These are phyloP conservation scores for Ochropleura leucogaster DNA, from an alignment of 2,888 invertebrate genomes.

Conservation along the genomic window DNA sequence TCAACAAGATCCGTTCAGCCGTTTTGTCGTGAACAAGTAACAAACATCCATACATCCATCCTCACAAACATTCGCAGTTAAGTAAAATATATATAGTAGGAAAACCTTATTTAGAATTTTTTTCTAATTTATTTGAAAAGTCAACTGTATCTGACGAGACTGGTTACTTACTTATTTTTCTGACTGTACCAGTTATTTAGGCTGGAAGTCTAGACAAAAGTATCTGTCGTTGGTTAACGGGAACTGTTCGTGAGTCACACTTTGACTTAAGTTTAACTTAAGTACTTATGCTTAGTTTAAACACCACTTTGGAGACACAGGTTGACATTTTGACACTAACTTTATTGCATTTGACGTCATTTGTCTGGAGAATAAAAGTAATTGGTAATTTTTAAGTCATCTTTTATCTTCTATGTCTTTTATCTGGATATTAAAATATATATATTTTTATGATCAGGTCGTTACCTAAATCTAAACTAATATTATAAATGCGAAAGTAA, in stretches of 20 bases:
- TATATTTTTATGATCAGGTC: neutral
- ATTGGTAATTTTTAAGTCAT: neutral
- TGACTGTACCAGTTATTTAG: neutral
- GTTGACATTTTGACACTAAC: constrained; percentile 23
- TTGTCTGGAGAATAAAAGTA: neutral
- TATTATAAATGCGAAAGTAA: too few species aligned
- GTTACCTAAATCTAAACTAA: too few species aligned
- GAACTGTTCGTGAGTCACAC: constrained; percentile 35
- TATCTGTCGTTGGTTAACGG: constrained; percentile 32
- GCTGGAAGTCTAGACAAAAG: constrained; percentile 27
- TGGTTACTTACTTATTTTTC: too few species aligned
- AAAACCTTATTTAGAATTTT: too few species aligned
- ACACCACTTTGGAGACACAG: neutral
- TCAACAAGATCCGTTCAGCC: too few species aligned
- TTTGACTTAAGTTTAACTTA: constrained; percentile 33
- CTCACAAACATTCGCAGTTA: too few species aligned
- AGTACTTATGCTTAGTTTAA: constrained; percentile 40
- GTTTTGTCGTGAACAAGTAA: too few species aligned
- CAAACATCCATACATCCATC: too few species aligned
- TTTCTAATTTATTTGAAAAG: too few species aligned
- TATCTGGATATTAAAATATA: neutral
- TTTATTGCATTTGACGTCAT: constrained; percentile 24
- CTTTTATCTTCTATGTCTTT: neutral
- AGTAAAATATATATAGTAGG: too few species aligned
- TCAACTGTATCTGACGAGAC: too few species aligned